These are phyloP conservation scores for Cryptus armator DNA, from an alignment of 2,888 invertebrate genomes.

Conservation along the genomic window DNA sequence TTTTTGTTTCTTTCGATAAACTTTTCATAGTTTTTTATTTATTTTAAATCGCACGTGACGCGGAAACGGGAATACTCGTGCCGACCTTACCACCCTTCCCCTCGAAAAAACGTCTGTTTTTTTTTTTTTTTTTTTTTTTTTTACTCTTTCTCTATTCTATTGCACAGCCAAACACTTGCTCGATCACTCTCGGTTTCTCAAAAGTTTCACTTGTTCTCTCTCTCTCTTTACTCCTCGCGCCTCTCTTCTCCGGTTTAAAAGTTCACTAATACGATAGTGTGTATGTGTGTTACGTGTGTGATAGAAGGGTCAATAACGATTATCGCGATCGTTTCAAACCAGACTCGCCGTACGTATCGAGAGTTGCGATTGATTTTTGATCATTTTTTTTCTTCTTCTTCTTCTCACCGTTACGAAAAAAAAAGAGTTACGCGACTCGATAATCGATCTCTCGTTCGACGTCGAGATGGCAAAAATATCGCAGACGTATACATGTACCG, in stretches of 20 bases:
- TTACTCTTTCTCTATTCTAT: constrained; percentile 79
- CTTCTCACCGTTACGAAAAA: background rate
- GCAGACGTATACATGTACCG: constrained; percentile 54
- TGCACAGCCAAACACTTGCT: constrained; percentile 85
- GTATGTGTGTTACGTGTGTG: constrained; percentile 30
- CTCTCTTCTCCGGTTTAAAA: constrained; percentile 43
- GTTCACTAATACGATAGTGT: constrained; percentile 54
- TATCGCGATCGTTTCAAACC: constrained; percentile 48
- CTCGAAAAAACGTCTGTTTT: constrained; percentile 76
- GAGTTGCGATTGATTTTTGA: constrained; percentile 34
- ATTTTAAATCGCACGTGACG: constrained; percentile 25
- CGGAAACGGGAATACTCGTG: constrained; percentile 73
- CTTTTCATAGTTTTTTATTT: constrained; percentile 33
- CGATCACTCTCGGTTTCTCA: constrained; percentile 78
- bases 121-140: constrained; percentile 68
- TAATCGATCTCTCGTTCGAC: constrained; percentile 5
- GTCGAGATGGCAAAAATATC: constrained; percentile 50
- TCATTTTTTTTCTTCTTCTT: constrained; percentile 44
- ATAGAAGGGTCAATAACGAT: constrained; percentile 52
- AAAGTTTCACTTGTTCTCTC: constrained; percentile 68
- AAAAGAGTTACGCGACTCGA: background rate
- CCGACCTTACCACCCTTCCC: constrained; percentile 69
- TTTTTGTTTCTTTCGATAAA: constrained; percentile 27
- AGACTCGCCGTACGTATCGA: constrained; percentile 36
- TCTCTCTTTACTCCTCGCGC: constrained; percentile 35